phyloP scores from a whole-genome alignment of 2,113 vertebrate species.

The Puntigrus tetrazona region DNA sequence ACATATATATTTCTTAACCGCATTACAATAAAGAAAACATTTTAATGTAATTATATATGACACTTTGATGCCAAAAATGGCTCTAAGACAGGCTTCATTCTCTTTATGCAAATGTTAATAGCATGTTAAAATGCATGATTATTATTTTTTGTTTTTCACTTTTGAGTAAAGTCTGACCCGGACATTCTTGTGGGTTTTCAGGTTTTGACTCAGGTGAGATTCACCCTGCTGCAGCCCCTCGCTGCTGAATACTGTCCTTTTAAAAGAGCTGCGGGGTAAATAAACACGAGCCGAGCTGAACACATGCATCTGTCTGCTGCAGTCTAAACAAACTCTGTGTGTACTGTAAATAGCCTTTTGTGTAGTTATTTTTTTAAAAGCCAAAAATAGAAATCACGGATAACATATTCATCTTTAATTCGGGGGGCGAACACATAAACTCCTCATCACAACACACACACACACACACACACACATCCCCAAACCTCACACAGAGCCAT shows the following conservation, averaged over 20 bases:
- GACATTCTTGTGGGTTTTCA: not conserved
- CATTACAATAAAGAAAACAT: too few relatives aligned
- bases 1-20: too few relatives aligned
- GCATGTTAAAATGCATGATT: not conserved
- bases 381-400: slow-evolving; percentile 61
- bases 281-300: slow-evolving; percentile 61
- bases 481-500: not conserved
- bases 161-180: not conserved
- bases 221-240: slow-evolving; percentile 41
- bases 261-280: slow-evolving; percentile 58
- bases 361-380: slow-evolving; percentile 46
- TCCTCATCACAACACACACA: not conserved
- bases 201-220: not conserved
- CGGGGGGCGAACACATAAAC: not conserved
- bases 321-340: slow-evolving; percentile 54
- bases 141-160: not conserved
- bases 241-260: slow-evolving; percentile 40
- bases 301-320: slow-evolving; percentile 44
- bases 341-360: slow-evolving; percentile 43
- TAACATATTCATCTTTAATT: slow-evolving; percentile 24
- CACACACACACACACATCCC: not conserved
- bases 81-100: not conserved
- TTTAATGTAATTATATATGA: too few relatives aligned
- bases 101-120: not conserved
- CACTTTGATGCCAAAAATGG: not conserved